Conservation (phyloP, 23 tunicate species). For the Trididemnum nubilum region DNA sequence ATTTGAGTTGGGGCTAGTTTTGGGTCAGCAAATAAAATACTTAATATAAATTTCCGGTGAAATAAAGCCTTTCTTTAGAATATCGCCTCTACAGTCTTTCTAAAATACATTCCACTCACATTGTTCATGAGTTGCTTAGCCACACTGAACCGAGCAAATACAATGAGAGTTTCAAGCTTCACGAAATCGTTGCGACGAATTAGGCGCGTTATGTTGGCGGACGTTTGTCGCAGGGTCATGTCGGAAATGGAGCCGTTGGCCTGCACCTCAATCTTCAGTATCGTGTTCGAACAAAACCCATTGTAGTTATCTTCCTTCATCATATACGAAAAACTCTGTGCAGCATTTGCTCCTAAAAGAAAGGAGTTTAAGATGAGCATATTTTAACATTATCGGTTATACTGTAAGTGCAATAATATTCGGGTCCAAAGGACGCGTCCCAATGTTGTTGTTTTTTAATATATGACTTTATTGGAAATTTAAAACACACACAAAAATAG, state of each 20-base stretch:
- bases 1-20: no score
- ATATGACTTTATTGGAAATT: no score
- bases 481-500: no score
- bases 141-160: background rate
- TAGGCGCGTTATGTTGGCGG: background rate
- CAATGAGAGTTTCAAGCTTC: background rate
- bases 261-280: background rate
- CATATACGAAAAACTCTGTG: background rate
- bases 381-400: background rate
- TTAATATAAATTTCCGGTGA: no score
- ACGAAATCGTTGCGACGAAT: background rate
- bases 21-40: no score
- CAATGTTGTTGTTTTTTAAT: no score
- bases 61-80: no score
- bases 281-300: background rate
- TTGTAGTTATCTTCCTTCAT: background rate
- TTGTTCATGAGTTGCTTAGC: background rate
- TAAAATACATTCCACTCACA: no score
- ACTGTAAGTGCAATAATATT: background rate
- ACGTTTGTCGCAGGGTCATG: background rate
- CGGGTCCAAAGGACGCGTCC: no score
- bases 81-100: no score
- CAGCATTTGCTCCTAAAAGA: background rate
- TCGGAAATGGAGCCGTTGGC: background rate
- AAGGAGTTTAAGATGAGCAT: background rate